Evolutionary conservation across 2,888 invertebrate genomes (phyloP), one percentile per base, ranked within the genome.

Genomic region (Pantelozetes paolii): DNA sequence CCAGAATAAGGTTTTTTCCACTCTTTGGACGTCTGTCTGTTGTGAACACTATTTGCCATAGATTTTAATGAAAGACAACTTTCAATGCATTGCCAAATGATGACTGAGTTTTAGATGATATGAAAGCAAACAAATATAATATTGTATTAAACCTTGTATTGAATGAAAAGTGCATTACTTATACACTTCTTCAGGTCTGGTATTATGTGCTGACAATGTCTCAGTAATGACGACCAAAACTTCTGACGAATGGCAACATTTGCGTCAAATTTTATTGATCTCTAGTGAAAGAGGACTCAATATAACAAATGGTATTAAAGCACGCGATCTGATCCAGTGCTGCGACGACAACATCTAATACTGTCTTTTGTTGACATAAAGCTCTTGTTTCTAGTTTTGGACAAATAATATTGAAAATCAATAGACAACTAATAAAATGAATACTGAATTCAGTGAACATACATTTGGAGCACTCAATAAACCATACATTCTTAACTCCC

Each of bases 331-430:
- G 32, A 62, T 62, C 30, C 62, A 30, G 18, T 62, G 62, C 62
- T 62, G 30, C 62, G 15, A 3, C 26, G 8, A 23, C 18, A 62
- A 62, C 62, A 62, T 30, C 62, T 62, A 62, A 62, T 62, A 32
- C 70, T 70, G 45, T 36, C 11, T 70, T 54, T 70, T 70, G 70
- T 70, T 70, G 70, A 70, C 70, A 70, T 2, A 70, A 70, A 70
- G 36, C 70, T 70, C 70, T 70, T 70, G 70, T 70, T 70, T 70
- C 70, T 42, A 11, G 54, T 70, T 70, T 48, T 70, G 42, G 36
- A 30, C 48, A 48, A 70, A 70, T 70, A 70, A 30, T 70, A 70
- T 70, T 70, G 70, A 48, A 70, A 70, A 70, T 70, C 70, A 70
- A 70, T 70, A 70, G 42, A 48, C 26, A 70, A n/a, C 70, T 26